Base-by-base conservation (phyloP, 92 coral and sea anemone genomes). In the Epizoanthus stellaris region DNA sequence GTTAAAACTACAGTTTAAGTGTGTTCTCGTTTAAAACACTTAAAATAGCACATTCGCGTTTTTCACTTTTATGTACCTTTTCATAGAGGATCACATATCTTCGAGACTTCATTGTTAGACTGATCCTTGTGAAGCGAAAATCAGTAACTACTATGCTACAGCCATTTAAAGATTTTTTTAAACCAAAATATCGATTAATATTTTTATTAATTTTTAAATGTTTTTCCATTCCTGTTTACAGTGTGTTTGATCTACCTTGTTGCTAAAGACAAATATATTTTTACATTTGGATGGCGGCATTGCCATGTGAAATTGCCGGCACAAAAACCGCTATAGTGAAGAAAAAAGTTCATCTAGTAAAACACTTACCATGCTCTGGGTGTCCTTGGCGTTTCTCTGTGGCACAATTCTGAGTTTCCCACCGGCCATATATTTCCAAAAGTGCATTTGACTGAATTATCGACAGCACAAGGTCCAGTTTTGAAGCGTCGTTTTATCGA, bases 341-440 rank as follows among this genome's bases (percentile, higher is more conserved):
- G 67, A 63, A 63, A 63, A 63, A 63, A 63, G 67, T 63, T 63
- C 67, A 63, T 63, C 67, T 63, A n/a, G 67, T 63, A n/a, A 17
- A 62, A 62, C 67, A 62, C 34, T 62, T 62, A 19, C 67, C 67
- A 62, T 6, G 67, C 67, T 17, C 30, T 21, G 3, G 67, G 67
- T 1, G 67, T 62, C 67, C 67, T 62, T 62, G 67, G 30, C 67
- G 67, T 30, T 62, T 62, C 30, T 62, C 66, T 61, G 21, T 17
- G 23, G 21, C 21, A 61, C 5, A 61, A 61, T 61, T 61, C 66
- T 61, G 66, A 12, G 21, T 17, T 61, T 61, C 13, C 20, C 23
- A 5, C 66, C 66, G 5, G 23, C 21, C 23, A 17, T 61, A 61
- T 12, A 61, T 61, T 61, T 61, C 66, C 5, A 61, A 2, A 61